Percentiles rank a stretch among this genome's conserved stretches.
Conservation (phyloP, 53 echinoderm and acorn worm species). For the Pentamera pediparva region DNA sequence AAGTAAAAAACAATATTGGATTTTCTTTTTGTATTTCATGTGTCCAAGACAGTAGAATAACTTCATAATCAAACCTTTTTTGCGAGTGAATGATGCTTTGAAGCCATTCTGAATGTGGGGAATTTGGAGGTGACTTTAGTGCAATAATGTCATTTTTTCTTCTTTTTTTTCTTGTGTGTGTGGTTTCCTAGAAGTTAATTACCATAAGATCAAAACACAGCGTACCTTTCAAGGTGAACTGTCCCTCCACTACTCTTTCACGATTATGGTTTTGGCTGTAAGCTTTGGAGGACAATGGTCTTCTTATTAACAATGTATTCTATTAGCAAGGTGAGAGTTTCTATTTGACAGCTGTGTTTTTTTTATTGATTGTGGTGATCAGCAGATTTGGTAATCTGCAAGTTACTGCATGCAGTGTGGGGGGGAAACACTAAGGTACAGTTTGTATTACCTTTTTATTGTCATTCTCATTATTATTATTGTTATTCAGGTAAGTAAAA, state of each 20-base stretch:
- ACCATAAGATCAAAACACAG: too few species aligned
- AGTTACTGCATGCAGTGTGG: slow-evolving; percentile 8
- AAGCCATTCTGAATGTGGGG: not conserved
- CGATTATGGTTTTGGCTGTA: too few species aligned
- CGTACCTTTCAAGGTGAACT: too few species aligned
- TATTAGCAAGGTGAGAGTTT: too few species aligned
- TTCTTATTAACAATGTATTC: not conserved
- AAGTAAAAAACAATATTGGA: not conserved
- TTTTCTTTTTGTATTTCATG: not conserved
- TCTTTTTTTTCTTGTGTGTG: too few species aligned
- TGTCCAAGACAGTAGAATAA: not conserved
- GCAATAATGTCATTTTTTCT: slow-evolving; percentile 3
- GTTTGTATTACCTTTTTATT: slow-evolving; percentile 20
- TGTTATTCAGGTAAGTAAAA: slow-evolving; percentile 23
- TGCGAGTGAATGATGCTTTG: not conserved
- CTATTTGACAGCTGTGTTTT: too few species aligned
- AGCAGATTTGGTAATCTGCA: too few species aligned
- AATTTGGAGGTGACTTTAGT: not conserved
- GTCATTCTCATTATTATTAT: slow-evolving; percentile 17
- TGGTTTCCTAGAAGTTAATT: too few species aligned
- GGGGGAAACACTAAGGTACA: not conserved
- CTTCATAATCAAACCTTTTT: not conserved
- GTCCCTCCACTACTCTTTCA: too few species aligned
- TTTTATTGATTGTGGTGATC: not conserved
- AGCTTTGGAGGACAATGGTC: too few species aligned